Conservation (phyloP, 1,140 invertebrate genomes). For the Drosophila ogumai region DNA sequence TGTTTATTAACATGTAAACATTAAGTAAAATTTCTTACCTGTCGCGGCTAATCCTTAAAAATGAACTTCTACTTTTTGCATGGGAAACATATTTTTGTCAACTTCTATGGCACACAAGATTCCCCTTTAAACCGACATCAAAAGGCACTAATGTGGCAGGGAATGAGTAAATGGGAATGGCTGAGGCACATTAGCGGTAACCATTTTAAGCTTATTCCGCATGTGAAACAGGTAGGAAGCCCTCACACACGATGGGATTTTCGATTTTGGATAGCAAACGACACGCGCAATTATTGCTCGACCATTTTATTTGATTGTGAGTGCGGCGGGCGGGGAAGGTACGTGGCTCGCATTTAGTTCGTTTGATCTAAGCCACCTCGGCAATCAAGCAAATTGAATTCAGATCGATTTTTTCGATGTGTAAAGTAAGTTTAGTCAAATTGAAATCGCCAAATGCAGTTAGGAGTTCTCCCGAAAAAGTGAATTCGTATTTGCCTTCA, state of each 20-base stretch:
- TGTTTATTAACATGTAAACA: too few species aligned
- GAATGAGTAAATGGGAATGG: slow-evolving; percentile 2
- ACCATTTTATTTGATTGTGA: slow-evolving; percentile 71
- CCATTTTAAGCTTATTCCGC: slow-evolving; percentile 76
- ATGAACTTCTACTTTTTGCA: background rate
- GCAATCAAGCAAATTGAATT: slow-evolving; percentile 81
- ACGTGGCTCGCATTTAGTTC: slow-evolving; percentile 73
- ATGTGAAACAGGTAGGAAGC: slow-evolving; percentile 76
- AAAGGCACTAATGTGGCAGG: slow-evolving; percentile 66
- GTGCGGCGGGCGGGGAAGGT: slow-evolving; percentile 14
- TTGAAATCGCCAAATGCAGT: background rate
- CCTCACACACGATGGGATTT: slow-evolving; percentile 49
- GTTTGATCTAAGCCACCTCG: slow-evolving; percentile 69
- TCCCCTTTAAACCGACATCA: slow-evolving; percentile 57
- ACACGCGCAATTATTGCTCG: slow-evolving; percentile 81
- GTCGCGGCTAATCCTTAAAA: background rate
- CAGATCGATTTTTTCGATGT: slow-evolving; percentile 69
- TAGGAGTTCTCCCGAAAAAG: background rate
- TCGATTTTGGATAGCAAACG: slow-evolving; percentile 68
- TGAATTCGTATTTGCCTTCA: background rate
- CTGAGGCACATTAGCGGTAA: slow-evolving; percentile 64
- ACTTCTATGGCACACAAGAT: background rate
- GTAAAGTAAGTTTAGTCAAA: slow-evolving; percentile 42
- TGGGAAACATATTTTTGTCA: background rate
- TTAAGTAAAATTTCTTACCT: too few species aligned